Evolutionary conservation across 2,113 vertebrate species (phyloP), one percentile per base, ranked within the genome.

Genomic region (Sinocyclocheilus grahami): DNA sequence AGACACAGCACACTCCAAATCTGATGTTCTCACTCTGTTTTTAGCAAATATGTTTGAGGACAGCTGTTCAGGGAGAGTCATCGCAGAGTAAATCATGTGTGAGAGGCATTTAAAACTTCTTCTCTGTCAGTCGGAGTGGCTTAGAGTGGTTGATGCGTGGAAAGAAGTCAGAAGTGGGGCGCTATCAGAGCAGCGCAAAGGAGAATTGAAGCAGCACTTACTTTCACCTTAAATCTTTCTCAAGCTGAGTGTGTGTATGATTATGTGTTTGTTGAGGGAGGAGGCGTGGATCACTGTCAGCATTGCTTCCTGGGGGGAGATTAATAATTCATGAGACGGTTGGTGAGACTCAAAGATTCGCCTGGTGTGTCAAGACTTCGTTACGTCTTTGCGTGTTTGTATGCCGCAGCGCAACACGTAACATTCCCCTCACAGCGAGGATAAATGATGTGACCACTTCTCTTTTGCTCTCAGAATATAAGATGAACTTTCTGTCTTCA

Each of bases 221-320:
- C 82, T 88, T 89, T 89, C 87, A 87, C 88, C 85, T 85, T 77
- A 74, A 86, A 89, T 89, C 87, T 90, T 86, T 86, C 78, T 89
- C 86, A 89, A 89, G 69, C 76, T 85, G 63, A 53, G 60, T 62
- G 30, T 60, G 72, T 78, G 67, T 55, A 27, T 55, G 80, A 63
- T 46, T 79, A 60, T 37, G 37, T 86, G 30, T 72, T 84, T 84
- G 82, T 60, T 83, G 67, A 3, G 3, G 63, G 62, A 65, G 39
- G 37, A 12, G 79, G 48, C 63, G 65, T 81, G 69, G 65, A 58
- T 85, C 85, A 82, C 85, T 88, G 74, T 86, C 86, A 87, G 83
- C 79, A 51, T 87, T 84, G 83, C 78, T 87, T 88, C 89, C 89
- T 88, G 85, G 82, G 87, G 89, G 67, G 46, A 77, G 39, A 80